Evolutionary conservation across 2,797 vertebrate species (phyloP), one percentile per base, ranked within the genome.

Genomic region (Amniataba percoides): DNA sequence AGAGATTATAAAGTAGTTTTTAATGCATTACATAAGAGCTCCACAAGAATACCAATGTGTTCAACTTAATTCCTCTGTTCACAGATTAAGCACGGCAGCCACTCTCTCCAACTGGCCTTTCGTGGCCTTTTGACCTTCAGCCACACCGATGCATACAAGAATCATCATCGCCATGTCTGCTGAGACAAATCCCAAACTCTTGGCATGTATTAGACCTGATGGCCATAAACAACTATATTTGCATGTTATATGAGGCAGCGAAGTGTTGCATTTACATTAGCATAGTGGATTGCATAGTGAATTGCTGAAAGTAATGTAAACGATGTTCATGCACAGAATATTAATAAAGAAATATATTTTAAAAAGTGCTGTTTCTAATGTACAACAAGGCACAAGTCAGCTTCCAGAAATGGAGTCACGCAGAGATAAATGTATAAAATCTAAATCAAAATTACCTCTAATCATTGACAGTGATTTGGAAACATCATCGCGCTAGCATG

Each of bases 1-100:
- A 89, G 81, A 87, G 87, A 92, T 93, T 89, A 92, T 67, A 63
- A 87, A 81, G 67, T 71, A 61, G 71, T 80, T 88, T 88, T 88
- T 83, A 84, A 89, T 91, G 83, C 76, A 80, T 84, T 87, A 86
- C 74, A 75, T 21, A 61, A 62, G 62, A 19, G 72, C 19, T 84
- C 83, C 78, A 79, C 70, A 64, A 48, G 91, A 92, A 92, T 92
- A 89, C 67, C 83, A 89, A 91, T 87, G 85, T 63, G 64, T 63
- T 89, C 58, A 57, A 70, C 61, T 73, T 89, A 92, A 91, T 89
- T 88, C 89, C 82, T 82, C 80, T 77, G 48, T 77, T 82, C 80
- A 80, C 53, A 88, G 83, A 88, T 93, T 81, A 87, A 82, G 83
- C 89, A 89, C 84, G 84, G 8, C 56, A 18, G 27, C 66, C 52